Base-by-base conservation (phyloP, 2,888 invertebrate species). In the Sarcophaga caerulescens region DNA sequence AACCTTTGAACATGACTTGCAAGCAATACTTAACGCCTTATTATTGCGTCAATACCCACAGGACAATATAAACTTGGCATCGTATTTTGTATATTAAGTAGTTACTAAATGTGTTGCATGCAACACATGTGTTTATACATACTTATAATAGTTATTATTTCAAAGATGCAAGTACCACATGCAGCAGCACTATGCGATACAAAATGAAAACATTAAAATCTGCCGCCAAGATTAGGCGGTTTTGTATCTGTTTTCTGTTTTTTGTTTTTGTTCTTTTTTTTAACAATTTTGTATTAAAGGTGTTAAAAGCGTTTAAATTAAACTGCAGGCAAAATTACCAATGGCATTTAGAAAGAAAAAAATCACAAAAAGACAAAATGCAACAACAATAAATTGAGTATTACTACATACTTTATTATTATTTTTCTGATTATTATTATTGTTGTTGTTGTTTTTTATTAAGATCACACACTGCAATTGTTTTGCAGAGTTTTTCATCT, bases 241-340 rank as follows among this genome's bases (percentile, higher is more conserved):
- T 68, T 85, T 21, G 70, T 25, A 21, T 65, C 19, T 25, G 21
- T 57, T 59, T 25, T 65, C 19, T 25, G 21, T 57, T 59, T 44
- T 70, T 45, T 70, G 45, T 63, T 79, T 71, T 45, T 35, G 47
- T 73, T 60, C 45, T 69, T n/a, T 68, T 70, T 57, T 65, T 66
- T 45, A 73, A 57, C 62, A 62, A 60, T 79, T 71, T 62, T 68
- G 57, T 63, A 19, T 84, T 77, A 85, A 89, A 91, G 88, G 88
- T 86, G 82, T 83, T 76, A 77, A 75, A 84, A 85, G 88, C 87
- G 88, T 87, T 85, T 81, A 44, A 21, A 66, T 47, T 45, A 59
- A 66, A 69, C 52, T 62, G 59, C 19, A 66, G 23, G 71, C 14
- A 17, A 75, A 44, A 76, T 85, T 89, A 84, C 88, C 83, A 78